Evolutionary conservation across 1,140 invertebrate genomes (phyloP).

Genomic region (Diabrotica virgifera): DNA sequence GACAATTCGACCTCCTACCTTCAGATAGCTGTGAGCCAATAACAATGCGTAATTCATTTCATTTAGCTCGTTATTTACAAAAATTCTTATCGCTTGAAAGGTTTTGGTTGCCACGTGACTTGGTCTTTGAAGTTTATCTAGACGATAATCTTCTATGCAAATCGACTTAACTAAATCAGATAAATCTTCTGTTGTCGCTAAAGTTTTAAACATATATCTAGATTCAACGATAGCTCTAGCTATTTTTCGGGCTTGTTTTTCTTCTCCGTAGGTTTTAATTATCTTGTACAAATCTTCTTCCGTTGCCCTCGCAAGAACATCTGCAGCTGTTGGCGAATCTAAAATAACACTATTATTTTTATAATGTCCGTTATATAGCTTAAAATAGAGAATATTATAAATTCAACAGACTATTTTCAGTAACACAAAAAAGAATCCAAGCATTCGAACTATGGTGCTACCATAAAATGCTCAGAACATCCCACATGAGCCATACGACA

Average conservation of each 20-base stretch:
- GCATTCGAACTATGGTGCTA: no score
- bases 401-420: no score
- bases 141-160: constrained; percentile 53
- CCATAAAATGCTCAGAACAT: no score
- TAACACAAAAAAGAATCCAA: no score
- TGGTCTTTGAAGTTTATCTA: constrained; percentile 73
- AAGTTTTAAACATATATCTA: constrained; percentile 74
- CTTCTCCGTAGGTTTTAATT: constrained; percentile 88
- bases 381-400: no score
- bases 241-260: constrained; percentile 82
- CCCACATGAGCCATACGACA: no score
- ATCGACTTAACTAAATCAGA: constrained; percentile 72
- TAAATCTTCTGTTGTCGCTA: constrained; percentile 82
- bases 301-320: constrained; percentile 76
- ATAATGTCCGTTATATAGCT: neutral
- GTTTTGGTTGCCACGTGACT: constrained; percentile 86
- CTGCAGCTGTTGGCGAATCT: constrained; percentile 74
- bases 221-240: constrained; percentile 84
- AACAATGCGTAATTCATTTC: constrained; percentile 89
- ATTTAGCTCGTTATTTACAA: constrained; percentile 96
- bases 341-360: constrained; percentile 10
- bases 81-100: constrained; percentile 92
- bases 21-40: constrained; percentile 74
- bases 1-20: constrained; percentile 71
- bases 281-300: constrained; percentile 79